These are phyloP conservation scores for Melanerpes aurifrons DNA, from an alignment of 2,113 vertebrate species.

Conservation along the genomic window DNA sequence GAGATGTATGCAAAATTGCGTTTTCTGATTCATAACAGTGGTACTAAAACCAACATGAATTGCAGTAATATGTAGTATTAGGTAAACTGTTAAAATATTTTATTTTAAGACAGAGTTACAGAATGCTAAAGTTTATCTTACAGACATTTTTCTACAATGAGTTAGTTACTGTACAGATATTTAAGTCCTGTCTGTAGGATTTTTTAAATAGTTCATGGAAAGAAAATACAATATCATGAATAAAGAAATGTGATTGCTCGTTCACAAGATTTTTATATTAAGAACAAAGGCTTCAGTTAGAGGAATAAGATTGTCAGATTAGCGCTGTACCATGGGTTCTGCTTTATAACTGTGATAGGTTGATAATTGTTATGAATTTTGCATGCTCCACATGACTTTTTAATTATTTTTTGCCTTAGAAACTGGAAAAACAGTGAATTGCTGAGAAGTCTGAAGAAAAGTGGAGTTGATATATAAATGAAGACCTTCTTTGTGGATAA, in stretches of 20 bases:
- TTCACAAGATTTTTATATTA: background rate
- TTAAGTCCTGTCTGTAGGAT: background rate
- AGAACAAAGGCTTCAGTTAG: background rate
- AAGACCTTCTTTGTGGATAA: background rate
- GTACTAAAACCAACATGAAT: background rate
- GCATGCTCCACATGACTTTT: background rate
- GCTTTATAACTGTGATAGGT: background rate
- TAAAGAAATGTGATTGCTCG: background rate
- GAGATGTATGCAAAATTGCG: background rate
- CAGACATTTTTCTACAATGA: background rate
- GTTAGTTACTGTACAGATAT: background rate
- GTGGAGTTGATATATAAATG: background rate
- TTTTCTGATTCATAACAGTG: background rate
- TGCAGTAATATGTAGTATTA: background rate
- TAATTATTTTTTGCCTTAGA: slow-evolving; percentile 10
- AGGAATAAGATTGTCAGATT: background rate
- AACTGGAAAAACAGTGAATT: slow-evolving; percentile 10
- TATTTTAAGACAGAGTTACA: background rate
- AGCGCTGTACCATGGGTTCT: background rate
- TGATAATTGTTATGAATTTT: background rate
- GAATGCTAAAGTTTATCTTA: background rate
- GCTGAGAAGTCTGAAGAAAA: background rate
- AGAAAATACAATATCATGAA: background rate
- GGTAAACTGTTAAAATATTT: background rate
- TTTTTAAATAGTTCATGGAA: background rate